These are phyloP conservation scores for Acropora yongei DNA, from an alignment of 64 coral and sea anemone species.

Conservation along the genomic window DNA sequence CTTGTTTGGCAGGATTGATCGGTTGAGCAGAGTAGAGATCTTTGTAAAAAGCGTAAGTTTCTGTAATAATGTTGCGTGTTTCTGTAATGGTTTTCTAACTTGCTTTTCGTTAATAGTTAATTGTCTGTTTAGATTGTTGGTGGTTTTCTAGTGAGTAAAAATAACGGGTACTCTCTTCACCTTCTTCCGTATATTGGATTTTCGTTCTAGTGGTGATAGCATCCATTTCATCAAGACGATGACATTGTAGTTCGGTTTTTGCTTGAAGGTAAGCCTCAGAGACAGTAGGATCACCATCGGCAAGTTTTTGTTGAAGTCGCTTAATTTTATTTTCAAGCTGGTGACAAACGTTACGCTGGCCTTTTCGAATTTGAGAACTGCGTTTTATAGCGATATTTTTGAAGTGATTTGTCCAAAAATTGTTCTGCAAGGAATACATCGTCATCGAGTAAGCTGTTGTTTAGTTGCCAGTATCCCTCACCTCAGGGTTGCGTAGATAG, in stretches of 20 bases:
- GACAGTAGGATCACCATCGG: not conserved
- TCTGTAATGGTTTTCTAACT: too few relatives aligned
- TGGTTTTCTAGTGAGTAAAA: too few relatives aligned
- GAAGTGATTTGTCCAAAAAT: not conserved
- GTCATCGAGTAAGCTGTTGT: not conserved
- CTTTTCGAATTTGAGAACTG: not conserved
- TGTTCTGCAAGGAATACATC: not conserved
- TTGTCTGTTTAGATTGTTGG: too few relatives aligned
- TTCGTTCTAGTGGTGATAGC: not conserved
- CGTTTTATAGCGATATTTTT: not conserved
- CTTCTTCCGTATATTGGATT: too few relatives aligned
- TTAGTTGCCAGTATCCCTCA: not conserved
- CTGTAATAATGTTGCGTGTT: too few relatives aligned
- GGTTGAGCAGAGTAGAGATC: too few relatives aligned
- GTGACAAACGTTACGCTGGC: not conserved
- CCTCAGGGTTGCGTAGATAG: not conserved
- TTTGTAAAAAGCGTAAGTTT: too few relatives aligned
- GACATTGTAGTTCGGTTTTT: not conserved
- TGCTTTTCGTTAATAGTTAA: too few relatives aligned
- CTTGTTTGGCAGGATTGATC: too few relatives aligned
- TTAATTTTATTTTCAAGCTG: not conserved
- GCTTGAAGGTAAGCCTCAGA: constrained; percentile 10
- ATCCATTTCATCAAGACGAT: too few relatives aligned
- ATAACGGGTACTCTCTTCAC: too few relatives aligned
- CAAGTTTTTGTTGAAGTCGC: not conserved